Evolutionary conservation across 2,113 vertebrate species (phyloP), one percentile per base, ranked within the genome.

Genomic region (Oreocharis arfaki): DNA sequence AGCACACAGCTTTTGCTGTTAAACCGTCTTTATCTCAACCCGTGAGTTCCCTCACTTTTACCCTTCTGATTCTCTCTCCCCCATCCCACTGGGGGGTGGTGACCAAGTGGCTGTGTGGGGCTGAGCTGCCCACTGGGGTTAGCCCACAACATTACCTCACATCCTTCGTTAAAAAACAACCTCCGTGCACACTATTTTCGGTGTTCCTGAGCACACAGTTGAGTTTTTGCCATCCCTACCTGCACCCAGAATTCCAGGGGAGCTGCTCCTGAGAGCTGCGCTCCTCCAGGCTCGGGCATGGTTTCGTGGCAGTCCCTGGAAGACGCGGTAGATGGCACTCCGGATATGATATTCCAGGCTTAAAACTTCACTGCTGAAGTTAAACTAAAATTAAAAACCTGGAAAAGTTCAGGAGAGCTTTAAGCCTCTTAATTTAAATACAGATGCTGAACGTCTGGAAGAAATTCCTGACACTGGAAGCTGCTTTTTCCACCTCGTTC

Each of bases 371-470:
- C 33, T 84, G 55, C 90, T 4, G 60, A 90, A 95, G 87, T 94
- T 94, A 44, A 94, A 93, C 71, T 89, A 50, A 92, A 94, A 90
- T 86, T 61, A 89, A 93, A 95, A 92, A 46, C 55, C 92, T 39
- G 68, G 85, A 26, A 92, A 90, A 95, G 81, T 95, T 96, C 56
- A 77, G 92, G 70, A 77, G 64, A 89, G 65, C 44, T 80, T 90
- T 96, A 93, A 96, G 93, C 94, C 71, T 95, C 91, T 96, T 97
- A 97, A 95, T 96, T 96, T 97, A 96, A 97, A 96, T 84, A 90
- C 83, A 78, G 93, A 94, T 93, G 92, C 82, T 88, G 92, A 96
- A 64, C 10, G 61, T 87, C 88, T 95, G 90, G 93, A 57, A 91
- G 94, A 94, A 96, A 94, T 87, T 96, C 86, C 92, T 97, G 90